Evolutionary conservation across 1,140 invertebrate genomes (phyloP).

Genomic region (Bicyclus anynana): DNA sequence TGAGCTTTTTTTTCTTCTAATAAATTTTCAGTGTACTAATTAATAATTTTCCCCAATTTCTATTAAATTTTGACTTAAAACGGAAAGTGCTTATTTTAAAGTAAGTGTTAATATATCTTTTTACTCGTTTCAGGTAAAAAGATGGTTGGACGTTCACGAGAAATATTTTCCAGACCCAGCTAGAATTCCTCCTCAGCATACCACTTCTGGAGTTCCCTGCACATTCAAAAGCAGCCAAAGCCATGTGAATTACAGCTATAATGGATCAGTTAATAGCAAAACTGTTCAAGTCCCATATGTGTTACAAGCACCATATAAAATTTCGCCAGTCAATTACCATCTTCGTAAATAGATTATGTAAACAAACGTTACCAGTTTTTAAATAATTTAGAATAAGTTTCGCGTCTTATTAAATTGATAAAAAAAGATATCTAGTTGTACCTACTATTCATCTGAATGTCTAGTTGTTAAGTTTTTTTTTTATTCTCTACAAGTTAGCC

Average conservation of each 20-base stretch:
- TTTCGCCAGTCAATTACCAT: slow-evolving; percentile 25
- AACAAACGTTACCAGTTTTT: neutral
- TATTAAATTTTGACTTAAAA: too few species aligned
- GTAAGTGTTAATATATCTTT: neutral
- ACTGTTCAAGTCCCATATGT: slow-evolving; percentile 8
- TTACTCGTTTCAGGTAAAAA: slow-evolving; percentile 23
- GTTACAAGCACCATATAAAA: slow-evolving; percentile 22
- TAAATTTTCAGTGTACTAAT: too few species aligned
- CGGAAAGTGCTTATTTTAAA: neutral
- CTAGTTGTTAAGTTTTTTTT: too few species aligned
- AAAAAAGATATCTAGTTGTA: too few species aligned
- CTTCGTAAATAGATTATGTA: neutral
- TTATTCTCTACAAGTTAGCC: too few species aligned
- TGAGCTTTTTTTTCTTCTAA: too few species aligned
- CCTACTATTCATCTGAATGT: too few species aligned
- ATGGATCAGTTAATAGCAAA: neutral
- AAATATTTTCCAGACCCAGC: slow-evolving; percentile 25
- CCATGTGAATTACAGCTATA: slow-evolving; percentile 13
- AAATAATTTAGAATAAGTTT: too few species aligned
- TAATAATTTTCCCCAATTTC: too few species aligned
- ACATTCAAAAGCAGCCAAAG: slow-evolving; percentile 7
- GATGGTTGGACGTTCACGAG: slow-evolving; percentile 31
- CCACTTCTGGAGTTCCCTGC: slow-evolving; percentile 4
- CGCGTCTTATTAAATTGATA: too few species aligned
- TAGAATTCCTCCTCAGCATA: neutral